phyloP scores from a whole-genome alignment of 2,797 vertebrate genomes.

The Ficedula albicollis region DNA sequence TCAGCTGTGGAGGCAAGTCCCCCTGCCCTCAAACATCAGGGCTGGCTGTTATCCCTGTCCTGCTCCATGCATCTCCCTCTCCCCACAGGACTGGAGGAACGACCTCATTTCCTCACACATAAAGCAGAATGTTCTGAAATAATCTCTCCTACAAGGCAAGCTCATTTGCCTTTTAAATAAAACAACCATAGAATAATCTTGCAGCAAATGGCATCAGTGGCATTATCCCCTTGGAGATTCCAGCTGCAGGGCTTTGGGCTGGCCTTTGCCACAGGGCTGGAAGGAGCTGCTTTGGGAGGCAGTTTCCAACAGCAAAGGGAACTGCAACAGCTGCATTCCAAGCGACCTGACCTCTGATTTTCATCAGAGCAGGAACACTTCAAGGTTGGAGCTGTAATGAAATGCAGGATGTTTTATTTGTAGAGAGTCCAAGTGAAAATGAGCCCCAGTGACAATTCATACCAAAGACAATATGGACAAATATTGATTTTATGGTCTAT shows the following conservation, averaged over 20 bases:
- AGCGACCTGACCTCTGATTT: not conserved
- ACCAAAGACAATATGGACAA: not conserved
- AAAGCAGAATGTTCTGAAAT: not conserved
- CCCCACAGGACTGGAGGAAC: not conserved
- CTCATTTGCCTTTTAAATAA: constrained; percentile 24
- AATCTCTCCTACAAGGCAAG: not conserved
- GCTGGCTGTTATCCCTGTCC: not conserved
- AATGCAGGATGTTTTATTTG: not conserved
- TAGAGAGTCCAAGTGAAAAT: not conserved
- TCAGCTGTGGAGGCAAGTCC: not conserved
- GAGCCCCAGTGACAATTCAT: not conserved
- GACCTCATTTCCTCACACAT: not conserved
- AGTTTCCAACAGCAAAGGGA: not conserved
- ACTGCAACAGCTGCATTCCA: constrained; percentile 14
- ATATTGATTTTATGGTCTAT: not conserved
- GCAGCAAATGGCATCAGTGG: not conserved
- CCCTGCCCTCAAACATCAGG: not conserved
- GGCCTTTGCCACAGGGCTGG: not conserved
- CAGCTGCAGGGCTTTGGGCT: not conserved
- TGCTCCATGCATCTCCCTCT: not conserved
- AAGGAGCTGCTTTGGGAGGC: not conserved
- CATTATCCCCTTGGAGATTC: not conserved
- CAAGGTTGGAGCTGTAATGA: not conserved
- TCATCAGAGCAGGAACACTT: not conserved
- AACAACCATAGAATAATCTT: not conserved